Evolutionary conservation across 2,113 vertebrate species (phyloP).

Genomic region (Plecturocebus donacophilus): DNA sequence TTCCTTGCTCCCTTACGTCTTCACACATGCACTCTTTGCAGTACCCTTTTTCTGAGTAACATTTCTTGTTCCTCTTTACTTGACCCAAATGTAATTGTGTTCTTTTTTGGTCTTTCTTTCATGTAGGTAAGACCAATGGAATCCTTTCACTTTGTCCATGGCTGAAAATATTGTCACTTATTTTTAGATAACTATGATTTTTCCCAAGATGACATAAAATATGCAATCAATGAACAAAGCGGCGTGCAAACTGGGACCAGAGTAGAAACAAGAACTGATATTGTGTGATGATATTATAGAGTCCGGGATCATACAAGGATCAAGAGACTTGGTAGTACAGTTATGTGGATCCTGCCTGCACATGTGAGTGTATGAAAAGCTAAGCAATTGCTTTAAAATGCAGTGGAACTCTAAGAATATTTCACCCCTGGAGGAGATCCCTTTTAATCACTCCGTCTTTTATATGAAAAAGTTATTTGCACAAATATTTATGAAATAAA

Average conservation of each 20-base stretch:
- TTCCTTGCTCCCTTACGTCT: background rate
- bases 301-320: background rate
- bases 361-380: background rate
- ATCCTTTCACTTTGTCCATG: background rate
- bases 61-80: background rate
- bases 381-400: background rate
- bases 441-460: background rate
- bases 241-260: background rate
- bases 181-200: background rate
- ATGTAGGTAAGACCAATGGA: background rate
- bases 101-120: background rate
- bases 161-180: background rate
- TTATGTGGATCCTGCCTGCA: background rate
- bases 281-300: background rate
- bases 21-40: background rate
- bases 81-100: background rate
- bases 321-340: fast-evolving
- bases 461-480: background rate
- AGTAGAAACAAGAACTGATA: background rate
- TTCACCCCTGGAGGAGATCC: background rate
- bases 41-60: background rate
- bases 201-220: background rate
- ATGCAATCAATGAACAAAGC: background rate
- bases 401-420: background rate
- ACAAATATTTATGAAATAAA: background rate